Conservation (phyloP, 1,140 invertebrate species). For the Hirudo medicinalis region DNA sequence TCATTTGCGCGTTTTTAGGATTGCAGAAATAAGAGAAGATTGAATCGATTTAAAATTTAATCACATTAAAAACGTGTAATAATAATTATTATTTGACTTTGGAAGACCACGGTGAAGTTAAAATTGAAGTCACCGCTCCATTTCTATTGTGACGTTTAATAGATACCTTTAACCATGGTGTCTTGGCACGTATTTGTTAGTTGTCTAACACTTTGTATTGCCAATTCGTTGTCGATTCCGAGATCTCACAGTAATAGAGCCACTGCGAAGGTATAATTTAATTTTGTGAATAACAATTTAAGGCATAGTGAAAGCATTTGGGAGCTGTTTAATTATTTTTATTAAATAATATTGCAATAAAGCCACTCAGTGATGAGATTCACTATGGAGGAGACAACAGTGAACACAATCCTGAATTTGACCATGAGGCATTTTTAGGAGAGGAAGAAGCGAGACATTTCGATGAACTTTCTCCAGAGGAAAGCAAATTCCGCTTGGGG, state of each 20-base stretch:
- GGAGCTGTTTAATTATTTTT: no score
- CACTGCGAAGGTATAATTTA: background rate
- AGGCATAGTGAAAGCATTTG: no score
- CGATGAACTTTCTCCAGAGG: constrained; percentile 75
- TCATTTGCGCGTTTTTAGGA: no score
- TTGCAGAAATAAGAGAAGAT: no score
- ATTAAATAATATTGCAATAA: no score
- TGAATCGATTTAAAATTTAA: no score
- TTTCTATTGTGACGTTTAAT: background rate
- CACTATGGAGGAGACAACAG: constrained; percentile 45
- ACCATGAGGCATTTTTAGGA: constrained; percentile 84
- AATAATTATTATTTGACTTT: no score
- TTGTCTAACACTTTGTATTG: background rate
- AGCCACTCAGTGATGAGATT: constrained; percentile 53
- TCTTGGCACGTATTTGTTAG: background rate
- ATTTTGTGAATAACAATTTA: background rate
- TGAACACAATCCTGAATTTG: constrained; percentile 70
- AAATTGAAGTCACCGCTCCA: no score
- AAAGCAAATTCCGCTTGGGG: constrained; percentile 52
- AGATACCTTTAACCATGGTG: background rate
- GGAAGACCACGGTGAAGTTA: no score
- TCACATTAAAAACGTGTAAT: no score
- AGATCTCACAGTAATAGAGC: background rate
- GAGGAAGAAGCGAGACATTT: constrained; percentile 75
- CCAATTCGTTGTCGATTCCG: constrained; percentile 5